These are phyloP conservation scores for Aradophagus sp. DNA, from an alignment of 1,140 invertebrate genomes.

Conservation along the genomic window DNA sequence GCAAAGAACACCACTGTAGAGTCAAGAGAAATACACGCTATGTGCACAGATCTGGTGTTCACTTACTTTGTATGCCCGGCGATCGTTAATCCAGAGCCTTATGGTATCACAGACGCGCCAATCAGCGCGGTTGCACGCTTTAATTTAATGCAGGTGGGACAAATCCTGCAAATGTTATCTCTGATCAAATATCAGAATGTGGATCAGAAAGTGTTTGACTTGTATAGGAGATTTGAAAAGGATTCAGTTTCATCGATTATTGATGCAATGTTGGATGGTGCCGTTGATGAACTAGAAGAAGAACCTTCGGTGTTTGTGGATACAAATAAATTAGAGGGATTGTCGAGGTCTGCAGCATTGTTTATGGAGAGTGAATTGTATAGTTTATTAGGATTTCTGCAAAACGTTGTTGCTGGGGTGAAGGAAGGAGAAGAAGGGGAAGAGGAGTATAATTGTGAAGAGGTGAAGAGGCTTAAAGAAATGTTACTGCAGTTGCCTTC, in stretches of 20 bases:
- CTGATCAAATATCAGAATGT: slow-evolving; percentile 88
- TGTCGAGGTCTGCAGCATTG: slow-evolving; percentile 79
- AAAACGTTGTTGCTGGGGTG: slow-evolving; percentile 52
- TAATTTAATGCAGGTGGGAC: slow-evolving; percentile 93
- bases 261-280: slow-evolving; percentile 81
- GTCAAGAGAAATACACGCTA: slow-evolving; percentile 81
- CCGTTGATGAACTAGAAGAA: slow-evolving; percentile 76
- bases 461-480: slow-evolving; percentile 66
- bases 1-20: slow-evolving; percentile 79
- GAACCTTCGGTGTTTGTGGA: slow-evolving; percentile 74
- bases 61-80: slow-evolving; percentile 96
- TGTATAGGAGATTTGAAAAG: slow-evolving; percentile 86
- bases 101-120: slow-evolving; percentile 96
- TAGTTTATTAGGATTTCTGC: slow-evolving; percentile 77
- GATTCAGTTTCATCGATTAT: slow-evolving; percentile 84
- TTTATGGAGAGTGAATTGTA: slow-evolving; percentile 82
- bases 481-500: slow-evolving; percentile 68
- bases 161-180: slow-evolving; percentile 93
- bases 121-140: slow-evolving; percentile 92
- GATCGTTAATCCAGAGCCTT: slow-evolving; percentile 95
- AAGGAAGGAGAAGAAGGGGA: slow-evolving; percentile 25
- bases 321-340: slow-evolving; percentile 77
- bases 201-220: slow-evolving; percentile 81
- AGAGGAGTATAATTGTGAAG: slow-evolving; percentile 31
- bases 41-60: slow-evolving; percentile 95